Percentiles rank a stretch among this genome's conserved stretches.
Conservation (phyloP, 2,797 vertebrate genomes). For the Brachymystax lenok region DNA sequence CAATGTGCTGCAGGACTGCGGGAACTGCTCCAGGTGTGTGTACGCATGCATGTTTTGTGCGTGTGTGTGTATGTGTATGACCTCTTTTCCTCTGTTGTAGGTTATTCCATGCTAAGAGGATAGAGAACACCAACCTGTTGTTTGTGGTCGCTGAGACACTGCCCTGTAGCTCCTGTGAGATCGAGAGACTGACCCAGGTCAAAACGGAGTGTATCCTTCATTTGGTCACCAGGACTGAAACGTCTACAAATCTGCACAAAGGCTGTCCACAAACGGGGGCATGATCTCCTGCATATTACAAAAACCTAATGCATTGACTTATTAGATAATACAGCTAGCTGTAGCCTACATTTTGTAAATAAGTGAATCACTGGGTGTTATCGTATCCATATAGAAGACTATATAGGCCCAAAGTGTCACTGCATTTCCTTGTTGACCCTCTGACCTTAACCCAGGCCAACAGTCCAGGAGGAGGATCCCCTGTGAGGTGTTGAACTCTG, state of each 20-base stretch:
- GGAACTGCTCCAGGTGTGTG: constrained; percentile 90
- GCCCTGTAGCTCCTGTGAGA: constrained; percentile 95
- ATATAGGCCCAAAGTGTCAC: neutral
- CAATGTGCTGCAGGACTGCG: constrained; percentile 95
- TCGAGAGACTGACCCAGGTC: constrained; percentile 87
- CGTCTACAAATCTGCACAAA: neutral
- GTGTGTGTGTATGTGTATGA: constrained; percentile 15
- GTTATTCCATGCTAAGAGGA: constrained; percentile 91
- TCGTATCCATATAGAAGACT: neutral
- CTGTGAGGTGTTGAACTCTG: constrained; percentile 90
- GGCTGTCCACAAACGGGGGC: neutral
- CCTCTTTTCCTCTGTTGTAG: constrained; percentile 58
- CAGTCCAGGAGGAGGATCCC: constrained; percentile 86
- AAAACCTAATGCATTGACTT: neutral
- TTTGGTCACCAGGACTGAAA: neutral
- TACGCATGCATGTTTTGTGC: constrained; percentile 8
- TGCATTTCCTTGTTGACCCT: constrained; percentile 24
- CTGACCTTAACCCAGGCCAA: constrained; percentile 56
- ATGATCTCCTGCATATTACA: neutral
- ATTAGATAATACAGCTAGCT: neutral
- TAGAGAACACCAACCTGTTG: constrained; percentile 93
- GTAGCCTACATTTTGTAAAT: neutral
- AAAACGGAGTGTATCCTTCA: constrained; percentile 94
- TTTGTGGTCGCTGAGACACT: constrained; percentile 97
- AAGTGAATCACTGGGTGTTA: neutral